A percentile compares a stretch with the other conserved stretches of the same genome.
These are phyloP conservation scores for Entelurus aequoreus DNA, from an alignment of 2,113 vertebrate species.

Conservation along the genomic window DNA sequence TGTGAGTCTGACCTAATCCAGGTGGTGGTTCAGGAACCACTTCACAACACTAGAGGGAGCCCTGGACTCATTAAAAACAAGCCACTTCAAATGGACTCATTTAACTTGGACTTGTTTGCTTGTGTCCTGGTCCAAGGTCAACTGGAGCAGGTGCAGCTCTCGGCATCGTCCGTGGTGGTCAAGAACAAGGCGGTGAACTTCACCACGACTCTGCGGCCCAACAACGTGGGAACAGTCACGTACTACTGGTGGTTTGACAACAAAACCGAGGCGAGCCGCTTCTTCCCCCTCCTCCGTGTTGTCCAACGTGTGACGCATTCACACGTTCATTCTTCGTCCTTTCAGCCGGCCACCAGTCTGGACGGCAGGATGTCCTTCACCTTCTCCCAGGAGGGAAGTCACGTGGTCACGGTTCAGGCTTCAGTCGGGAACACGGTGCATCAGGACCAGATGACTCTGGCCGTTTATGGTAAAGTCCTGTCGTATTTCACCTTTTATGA, in stretches of 20 bases:
- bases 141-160: conserved; percentile 84
- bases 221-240: conserved; percentile 83
- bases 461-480: conserved; percentile 81
- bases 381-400: conserved; percentile 83
- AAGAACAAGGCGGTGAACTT: conserved; percentile 89
- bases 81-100: neutral
- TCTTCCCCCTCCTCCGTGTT: neutral
- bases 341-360: conserved; percentile 83
- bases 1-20: conserved; percentile 67
- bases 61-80: neutral
- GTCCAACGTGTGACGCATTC: conserved; percentile 22
- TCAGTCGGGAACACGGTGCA: conserved; percentile 82
- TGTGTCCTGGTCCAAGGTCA: conserved; percentile 68
- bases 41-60: neutral
- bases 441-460: conserved; percentile 85
- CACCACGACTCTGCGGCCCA: conserved; percentile 79
- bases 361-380: conserved; percentile 81
- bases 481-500: neutral
- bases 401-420: conserved; percentile 85
- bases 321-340: conserved; percentile 10
- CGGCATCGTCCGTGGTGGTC: conserved; percentile 82
- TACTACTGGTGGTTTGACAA: conserved; percentile 95
- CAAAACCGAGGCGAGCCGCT: conserved; percentile 80
- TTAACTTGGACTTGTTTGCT: neutral
- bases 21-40: neutral